A percentile compares a stretch with the other conserved stretches of the same genome.
phyloP scores from a whole-genome alignment of 2,888 invertebrate genomes.

The Pachymerium ferrugineum region DNA sequence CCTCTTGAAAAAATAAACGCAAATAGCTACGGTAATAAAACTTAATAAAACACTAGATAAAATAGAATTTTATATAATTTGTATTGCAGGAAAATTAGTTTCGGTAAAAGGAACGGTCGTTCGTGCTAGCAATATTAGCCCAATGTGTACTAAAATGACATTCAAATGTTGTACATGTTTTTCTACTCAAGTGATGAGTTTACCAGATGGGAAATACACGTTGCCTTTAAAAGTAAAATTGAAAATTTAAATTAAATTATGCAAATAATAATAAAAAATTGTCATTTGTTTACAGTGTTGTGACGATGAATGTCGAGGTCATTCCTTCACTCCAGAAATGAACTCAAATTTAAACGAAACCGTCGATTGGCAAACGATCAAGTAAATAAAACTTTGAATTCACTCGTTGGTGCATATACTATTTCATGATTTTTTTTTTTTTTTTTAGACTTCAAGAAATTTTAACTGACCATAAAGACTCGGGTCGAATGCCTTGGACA shows the following conservation, averaged over 20 bases:
- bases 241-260: too few relatives aligned
- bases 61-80: background rate
- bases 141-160: conserved; percentile 68
- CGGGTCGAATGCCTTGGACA: conserved; percentile 67
- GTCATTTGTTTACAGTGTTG: conserved; percentile 56
- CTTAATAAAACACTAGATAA: background rate
- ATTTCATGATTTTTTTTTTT: conserved; percentile 39
- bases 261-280: conserved; percentile 61
- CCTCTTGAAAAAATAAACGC: conserved; percentile 65
- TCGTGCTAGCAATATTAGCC: conserved; percentile 67
- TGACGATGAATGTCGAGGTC: conserved; percentile 44
- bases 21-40: conserved; percentile 62
- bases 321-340: conserved; percentile 46
- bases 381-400: conserved; percentile 18
- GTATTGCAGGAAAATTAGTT: conserved; percentile 61
- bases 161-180: conserved; percentile 69
- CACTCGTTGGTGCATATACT: background rate
- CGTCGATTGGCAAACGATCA: conserved; percentile 68
- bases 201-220: conserved; percentile 56
- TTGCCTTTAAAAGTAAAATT: too few relatives aligned
- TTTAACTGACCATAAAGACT: conserved; percentile 43
- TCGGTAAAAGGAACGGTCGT: conserved; percentile 79
- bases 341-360: conserved; percentile 60
- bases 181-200: conserved; percentile 56
- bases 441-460: conserved; percentile 34